phyloP scores from a whole-genome alignment of 2,113 vertebrate genomes.

The Tapirus terrestris region DNA sequence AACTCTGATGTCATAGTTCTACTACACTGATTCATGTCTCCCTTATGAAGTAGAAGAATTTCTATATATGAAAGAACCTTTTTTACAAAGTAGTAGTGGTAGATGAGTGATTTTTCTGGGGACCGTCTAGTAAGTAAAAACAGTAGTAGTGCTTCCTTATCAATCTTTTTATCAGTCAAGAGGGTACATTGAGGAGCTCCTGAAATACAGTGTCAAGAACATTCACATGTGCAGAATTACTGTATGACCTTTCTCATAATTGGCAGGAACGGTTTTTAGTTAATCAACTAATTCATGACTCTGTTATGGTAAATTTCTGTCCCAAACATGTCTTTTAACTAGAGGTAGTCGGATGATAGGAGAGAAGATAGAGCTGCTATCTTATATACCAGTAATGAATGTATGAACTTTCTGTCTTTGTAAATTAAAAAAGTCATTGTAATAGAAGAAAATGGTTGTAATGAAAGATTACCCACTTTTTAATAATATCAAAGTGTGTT shows the following conservation, averaged over 20 bases:
- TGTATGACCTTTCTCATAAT: neutral
- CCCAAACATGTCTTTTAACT: conserved; percentile 21
- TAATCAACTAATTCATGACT: neutral
- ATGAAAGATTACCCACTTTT: neutral
- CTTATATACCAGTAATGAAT: neutral
- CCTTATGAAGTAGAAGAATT: neutral
- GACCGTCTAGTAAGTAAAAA: neutral
- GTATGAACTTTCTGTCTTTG: conserved; percentile 2
- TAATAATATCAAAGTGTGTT: neutral
- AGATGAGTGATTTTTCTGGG: neutral
- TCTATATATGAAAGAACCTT: neutral
- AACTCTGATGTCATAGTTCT: neutral
- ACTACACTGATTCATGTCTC: neutral
- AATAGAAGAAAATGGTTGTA: conserved; percentile 21
- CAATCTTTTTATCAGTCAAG: neutral
- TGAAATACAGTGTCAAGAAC: neutral
- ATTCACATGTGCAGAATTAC: neutral
- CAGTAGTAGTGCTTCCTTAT: neutral
- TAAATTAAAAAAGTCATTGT: neutral
- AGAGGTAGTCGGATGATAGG: neutral
- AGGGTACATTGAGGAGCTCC: neutral
- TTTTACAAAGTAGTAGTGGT: neutral
- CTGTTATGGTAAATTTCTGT: neutral
- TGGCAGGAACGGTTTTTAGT: neutral
- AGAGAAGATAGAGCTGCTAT: neutral